phyloP scores from a whole-genome alignment of 2,888 invertebrate species.

The Tachina grossa region DNA sequence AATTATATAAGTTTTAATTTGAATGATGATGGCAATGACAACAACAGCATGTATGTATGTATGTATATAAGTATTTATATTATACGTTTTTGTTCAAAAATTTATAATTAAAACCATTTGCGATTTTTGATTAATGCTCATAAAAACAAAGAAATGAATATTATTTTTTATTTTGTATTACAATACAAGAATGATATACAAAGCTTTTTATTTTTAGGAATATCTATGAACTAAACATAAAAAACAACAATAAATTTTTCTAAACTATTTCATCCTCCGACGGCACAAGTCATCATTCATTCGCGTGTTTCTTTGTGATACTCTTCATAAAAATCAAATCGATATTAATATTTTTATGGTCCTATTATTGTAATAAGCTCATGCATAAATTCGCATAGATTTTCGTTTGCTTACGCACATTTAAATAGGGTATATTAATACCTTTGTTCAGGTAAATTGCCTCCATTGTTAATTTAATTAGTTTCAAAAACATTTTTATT shows the following conservation, averaged over 20 bases:
- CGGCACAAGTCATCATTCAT: conserved; percentile 16
- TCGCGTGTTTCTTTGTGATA: not conserved
- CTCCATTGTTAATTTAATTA: conserved; percentile 39
- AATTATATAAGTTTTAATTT: conserved; percentile 24
- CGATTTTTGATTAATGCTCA: not conserved
- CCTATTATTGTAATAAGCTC: not conserved
- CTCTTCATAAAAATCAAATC: not conserved
- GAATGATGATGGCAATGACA: conserved; percentile 28
- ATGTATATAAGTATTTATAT: not conserved
- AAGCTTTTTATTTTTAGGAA: not conserved
- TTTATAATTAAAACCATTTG: too few species aligned
- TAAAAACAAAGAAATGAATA: conserved; percentile 2
- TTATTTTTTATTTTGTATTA: not conserved
- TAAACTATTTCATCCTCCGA: not conserved
- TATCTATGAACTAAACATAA: not conserved
- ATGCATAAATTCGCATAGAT: not conserved
- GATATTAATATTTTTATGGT: conserved; percentile 26
- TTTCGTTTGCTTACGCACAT: not conserved
- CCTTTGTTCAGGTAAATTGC: conserved; percentile 5
- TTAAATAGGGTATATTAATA: not conserved
- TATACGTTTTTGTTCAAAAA: too few species aligned
- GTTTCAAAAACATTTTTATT: conserved; percentile 7
- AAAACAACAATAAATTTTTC: not conserved
- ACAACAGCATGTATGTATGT: too few species aligned
- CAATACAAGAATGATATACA: not conserved